A percentile compares a stretch with the other conserved stretches of the same genome.
These are phyloP conservation scores for Brachyalestes nurse DNA, from an alignment of 2,797 vertebrate species.

Conservation along the genomic window DNA sequence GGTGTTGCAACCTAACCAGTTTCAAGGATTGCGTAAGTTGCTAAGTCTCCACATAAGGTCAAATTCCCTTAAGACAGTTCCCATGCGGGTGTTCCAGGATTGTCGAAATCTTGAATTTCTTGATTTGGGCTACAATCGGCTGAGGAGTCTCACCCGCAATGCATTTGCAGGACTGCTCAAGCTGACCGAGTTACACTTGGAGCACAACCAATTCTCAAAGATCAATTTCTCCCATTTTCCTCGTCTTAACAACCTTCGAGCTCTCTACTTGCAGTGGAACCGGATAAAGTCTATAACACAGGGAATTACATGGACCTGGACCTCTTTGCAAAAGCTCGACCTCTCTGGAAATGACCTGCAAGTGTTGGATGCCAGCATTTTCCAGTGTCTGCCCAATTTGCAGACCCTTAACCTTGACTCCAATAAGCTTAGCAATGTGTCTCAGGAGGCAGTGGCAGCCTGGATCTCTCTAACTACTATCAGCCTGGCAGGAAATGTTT, in stretches of 20 bases:
- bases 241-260: slow-evolving; percentile 91
- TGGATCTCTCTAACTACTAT: slow-evolving; percentile 97
- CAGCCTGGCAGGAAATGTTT: slow-evolving; percentile 94
- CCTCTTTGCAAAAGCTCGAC: slow-evolving; percentile 96
- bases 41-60: slow-evolving; percentile 94
- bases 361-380: slow-evolving; percentile 86
- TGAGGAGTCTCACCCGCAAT: slow-evolving; percentile 92
- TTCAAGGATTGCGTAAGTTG: slow-evolving; percentile 91
- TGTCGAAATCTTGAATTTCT: slow-evolving; percentile 96
- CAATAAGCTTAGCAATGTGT: slow-evolving; percentile 95
- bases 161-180: slow-evolving; percentile 96
- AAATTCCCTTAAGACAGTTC: slow-evolving; percentile 91
- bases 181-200: slow-evolving; percentile 92
- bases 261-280: slow-evolving; percentile 96
- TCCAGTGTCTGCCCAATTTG: slow-evolving; percentile 93
- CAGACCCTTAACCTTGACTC: slow-evolving; percentile 97
- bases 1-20: slow-evolving; percentile 88
- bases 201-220: slow-evolving; percentile 98
- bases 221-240: slow-evolving; percentile 97
- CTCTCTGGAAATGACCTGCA: slow-evolving; percentile 95
- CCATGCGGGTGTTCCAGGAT: slow-evolving; percentile 93
- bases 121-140: slow-evolving; percentile 95
- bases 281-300: slow-evolving; percentile 90
- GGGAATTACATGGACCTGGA: slow-evolving; percentile 96
- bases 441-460: slow-evolving; percentile 88